phyloP scores from a whole-genome alignment of 1,140 invertebrate species.

The Aphaenogaster floridana region DNA sequence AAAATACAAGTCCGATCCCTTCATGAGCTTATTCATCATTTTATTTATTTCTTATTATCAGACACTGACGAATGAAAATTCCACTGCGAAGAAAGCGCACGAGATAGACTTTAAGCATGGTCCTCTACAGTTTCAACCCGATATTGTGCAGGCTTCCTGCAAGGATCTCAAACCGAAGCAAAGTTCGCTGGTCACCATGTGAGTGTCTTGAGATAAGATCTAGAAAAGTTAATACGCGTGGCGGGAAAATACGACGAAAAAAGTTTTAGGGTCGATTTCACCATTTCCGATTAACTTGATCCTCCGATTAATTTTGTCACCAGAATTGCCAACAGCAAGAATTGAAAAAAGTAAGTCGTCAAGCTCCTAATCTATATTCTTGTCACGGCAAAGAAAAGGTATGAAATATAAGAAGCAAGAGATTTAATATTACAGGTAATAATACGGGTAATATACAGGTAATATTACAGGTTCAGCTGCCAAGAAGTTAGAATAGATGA shows the following conservation, averaged over 20 bases:
- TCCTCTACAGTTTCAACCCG: slow-evolving; percentile 5
- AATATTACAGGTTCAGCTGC: too few relatives aligned
- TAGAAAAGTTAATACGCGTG: not conserved
- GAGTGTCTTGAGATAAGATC: slow-evolving; percentile 79
- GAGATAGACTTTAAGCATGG: not conserved
- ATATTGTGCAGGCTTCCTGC: not conserved
- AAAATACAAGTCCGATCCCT: not conserved
- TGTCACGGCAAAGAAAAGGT: too few relatives aligned
- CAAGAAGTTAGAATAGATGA: too few relatives aligned
- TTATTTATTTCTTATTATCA: not conserved
- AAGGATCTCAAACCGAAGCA: slow-evolving; percentile 81
- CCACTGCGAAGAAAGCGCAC: not conserved
- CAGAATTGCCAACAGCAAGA: too few relatives aligned
- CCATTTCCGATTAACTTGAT: too few relatives aligned
- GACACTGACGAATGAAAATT: not conserved
- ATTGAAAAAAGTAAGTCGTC: too few relatives aligned
- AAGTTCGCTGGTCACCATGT: slow-evolving; percentile 89
- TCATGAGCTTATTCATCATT: not conserved
- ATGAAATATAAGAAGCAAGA: too few relatives aligned
- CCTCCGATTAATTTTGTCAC: too few relatives aligned
- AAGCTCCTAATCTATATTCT: too few relatives aligned
- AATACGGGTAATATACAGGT: too few relatives aligned
- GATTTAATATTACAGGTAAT: too few relatives aligned
- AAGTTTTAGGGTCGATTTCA: not conserved
- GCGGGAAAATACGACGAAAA: not conserved